These are phyloP conservation scores for Sarcophaga peregrina DNA, from an alignment of 1,140 invertebrate species.

Conservation along the genomic window DNA sequence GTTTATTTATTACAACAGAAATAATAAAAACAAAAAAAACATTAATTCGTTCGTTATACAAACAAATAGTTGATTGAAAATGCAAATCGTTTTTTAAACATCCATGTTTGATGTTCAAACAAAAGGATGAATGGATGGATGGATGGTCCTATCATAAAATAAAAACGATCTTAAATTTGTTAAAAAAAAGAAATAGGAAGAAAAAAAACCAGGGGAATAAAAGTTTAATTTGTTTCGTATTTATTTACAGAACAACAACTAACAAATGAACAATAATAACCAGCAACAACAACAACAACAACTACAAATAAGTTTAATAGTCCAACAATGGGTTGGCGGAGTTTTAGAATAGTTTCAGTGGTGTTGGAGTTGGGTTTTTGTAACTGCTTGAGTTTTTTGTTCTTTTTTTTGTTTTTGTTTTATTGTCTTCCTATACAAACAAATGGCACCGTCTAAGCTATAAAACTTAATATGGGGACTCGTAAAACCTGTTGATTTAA, in stretches of 20 bases:
- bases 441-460: slow-evolving; percentile 40
- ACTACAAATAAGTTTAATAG: no score
- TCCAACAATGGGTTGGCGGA: no score
- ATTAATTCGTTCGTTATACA: slow-evolving; percentile 33
- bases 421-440: background rate
- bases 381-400: background rate
- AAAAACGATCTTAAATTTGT: background rate
- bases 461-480: slow-evolving; percentile 39
- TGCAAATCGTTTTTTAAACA: slow-evolving; percentile 28
- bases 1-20: no score
- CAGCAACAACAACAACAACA: no score
- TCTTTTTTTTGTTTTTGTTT: background rate
- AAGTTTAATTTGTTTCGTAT: background rate
- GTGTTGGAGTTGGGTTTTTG: no score
- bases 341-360: no score
- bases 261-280: no score
- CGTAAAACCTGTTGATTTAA: slow-evolving; percentile 21
- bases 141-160: background rate
- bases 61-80: slow-evolving; percentile 32
- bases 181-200: background rate
- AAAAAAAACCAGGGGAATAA: slow-evolving; percentile 21
- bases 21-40: background rate
- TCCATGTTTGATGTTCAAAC: background rate
- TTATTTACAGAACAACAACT: no score
- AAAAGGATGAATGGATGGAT: background rate